A percentile compares a stretch with the other conserved stretches of the same genome.
phyloP scores from a whole-genome alignment of 2,888 invertebrate genomes.

The Parasteatoda lunata region DNA sequence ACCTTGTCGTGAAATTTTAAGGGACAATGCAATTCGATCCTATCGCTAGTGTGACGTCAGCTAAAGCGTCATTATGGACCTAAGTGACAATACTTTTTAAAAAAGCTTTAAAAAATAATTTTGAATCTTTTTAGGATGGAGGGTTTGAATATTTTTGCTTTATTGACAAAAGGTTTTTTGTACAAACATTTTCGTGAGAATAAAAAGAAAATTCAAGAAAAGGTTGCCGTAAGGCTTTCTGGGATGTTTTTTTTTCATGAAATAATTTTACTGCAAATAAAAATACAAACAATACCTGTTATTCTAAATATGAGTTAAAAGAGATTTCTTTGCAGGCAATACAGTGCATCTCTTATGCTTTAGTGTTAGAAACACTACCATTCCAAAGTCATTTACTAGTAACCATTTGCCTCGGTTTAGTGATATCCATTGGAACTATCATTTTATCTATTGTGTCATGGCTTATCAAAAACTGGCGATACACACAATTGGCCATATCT shows the following conservation, averaged over 20 bases:
- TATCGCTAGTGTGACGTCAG: not conserved
- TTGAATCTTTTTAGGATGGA: not conserved
- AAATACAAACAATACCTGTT: no score
- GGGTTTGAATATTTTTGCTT: no score
- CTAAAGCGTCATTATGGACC: no score
- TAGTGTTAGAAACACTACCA: slow-evolving; percentile 69
- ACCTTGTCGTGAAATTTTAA: no score
- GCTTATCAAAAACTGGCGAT: slow-evolving; percentile 70
- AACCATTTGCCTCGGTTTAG: slow-evolving; percentile 43
- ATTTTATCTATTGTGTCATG: slow-evolving; percentile 67
- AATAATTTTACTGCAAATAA: no score
- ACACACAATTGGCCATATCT: slow-evolving; percentile 69
- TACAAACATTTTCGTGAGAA: no score
- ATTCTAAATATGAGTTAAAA: not conserved
- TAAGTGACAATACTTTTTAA: no score
- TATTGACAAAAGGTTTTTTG: no score
- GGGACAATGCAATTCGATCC: not conserved
- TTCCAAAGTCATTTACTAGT: slow-evolving; percentile 69
- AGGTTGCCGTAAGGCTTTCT: not conserved
- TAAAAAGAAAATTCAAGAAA: no score
- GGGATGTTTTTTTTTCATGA: no score
- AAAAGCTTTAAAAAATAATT: no score
- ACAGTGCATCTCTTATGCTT: slow-evolving; percentile 67
- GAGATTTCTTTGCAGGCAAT: slow-evolving; percentile 60
- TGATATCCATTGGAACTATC: slow-evolving; percentile 61